Conservation (phyloP, 2,888 invertebrate genomes). For the Andrena bucephala region DNA sequence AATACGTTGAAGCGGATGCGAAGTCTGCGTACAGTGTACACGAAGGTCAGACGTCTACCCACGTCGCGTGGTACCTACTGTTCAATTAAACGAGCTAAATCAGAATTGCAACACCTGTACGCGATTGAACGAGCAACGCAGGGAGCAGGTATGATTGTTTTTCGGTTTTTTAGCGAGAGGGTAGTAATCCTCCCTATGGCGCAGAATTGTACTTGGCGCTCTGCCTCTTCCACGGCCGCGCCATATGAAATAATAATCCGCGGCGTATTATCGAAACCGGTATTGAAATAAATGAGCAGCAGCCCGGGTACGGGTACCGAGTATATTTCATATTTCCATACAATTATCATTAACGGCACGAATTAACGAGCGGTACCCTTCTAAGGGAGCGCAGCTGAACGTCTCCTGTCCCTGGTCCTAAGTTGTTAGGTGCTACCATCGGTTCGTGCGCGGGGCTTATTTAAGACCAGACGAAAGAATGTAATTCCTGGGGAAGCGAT, state of each 20-base stretch:
- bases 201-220: not conserved
- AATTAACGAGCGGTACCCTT: constrained; percentile 66
- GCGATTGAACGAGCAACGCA: constrained; percentile 15
- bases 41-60: too few species aligned
- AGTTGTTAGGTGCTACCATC: constrained; percentile 57
- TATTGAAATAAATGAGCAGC: constrained; percentile 70
- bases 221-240: constrained; percentile 5
- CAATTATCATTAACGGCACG: constrained; percentile 73
- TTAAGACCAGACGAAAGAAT: constrained; percentile 33
- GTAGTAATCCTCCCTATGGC: not conserved
- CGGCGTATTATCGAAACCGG: constrained; percentile 64
- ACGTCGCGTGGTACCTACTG: not conserved
- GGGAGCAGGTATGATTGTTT: not conserved
- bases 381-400: constrained; percentile 46
- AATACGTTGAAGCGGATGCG: too few species aligned
- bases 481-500: constrained; percentile 51
- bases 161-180: not conserved
- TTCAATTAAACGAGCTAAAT: not conserved
- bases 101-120: not conserved
- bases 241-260: constrained; percentile 52
- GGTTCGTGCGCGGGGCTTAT: constrained; percentile 21
- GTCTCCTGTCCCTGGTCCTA: constrained; percentile 46
- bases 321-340: constrained; percentile 72
- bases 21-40: too few species aligned
- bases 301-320: constrained; percentile 18